Evolutionary conservation across 2,797 vertebrate genomes (phyloP), one percentile per base, ranked within the genome.

Genomic region (Ceryle rudis): DNA sequence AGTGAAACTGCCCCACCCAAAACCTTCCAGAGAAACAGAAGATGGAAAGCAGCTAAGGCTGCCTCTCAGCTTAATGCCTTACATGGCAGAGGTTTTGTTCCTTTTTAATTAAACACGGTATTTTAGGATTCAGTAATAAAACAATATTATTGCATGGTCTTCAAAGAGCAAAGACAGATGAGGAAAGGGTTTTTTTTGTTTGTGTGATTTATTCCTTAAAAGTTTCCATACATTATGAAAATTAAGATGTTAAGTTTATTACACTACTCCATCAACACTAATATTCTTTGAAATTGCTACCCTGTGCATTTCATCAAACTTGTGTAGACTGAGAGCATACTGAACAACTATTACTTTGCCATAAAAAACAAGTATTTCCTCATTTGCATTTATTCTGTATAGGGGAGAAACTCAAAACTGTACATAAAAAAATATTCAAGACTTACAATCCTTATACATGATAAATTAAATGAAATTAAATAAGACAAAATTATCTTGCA

Each of bases 1-100:
- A 94, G 29, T 75, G 86, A 97, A 97, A 97, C 92, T 86, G 81
- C 86, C 86, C 61, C 95, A 82, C 93, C 89, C 81, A 70, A 77
- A 88, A 75, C 28, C 49, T 89, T 66, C 26, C 62, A 52, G 65
- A 79, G 42, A 81, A 88, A 85, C 19, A 6, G 2, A 71, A 55
- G 64, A 64, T 23, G 22, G 51, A 86, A 84, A 90, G 73, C 39
- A 91, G 81, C 29, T 81, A 18, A 66, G 35, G 81, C 57, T 71
- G 41, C 52, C 83, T 69, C 66, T 29, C 81, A 81, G 49, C 19
- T 42, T 22, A 65, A 89, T 19, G 66, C 67, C 31, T 66, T 35
- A 62, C 33, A 42, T 14, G 42, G 57, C 1, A 0, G 18, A 57
- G 33, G 61, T 37, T 57, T 90, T 67, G n/a, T 70, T 46, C 12